phyloP scores from a whole-genome alignment of 2,797 vertebrate species.

The Tamandua tetradactyla region DNA sequence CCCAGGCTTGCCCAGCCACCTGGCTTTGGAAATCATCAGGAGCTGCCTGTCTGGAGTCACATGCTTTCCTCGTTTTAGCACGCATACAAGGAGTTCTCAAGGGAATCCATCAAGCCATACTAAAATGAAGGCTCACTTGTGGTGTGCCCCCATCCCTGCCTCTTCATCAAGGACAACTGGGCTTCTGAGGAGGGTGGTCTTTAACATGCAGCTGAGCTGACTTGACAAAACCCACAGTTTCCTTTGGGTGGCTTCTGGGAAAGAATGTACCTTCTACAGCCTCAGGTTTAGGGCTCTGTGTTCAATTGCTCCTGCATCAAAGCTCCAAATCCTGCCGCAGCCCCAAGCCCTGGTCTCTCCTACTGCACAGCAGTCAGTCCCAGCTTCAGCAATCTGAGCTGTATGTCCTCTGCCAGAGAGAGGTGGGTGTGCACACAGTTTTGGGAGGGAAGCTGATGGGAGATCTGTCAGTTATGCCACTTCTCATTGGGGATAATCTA shows the following conservation, averaged over 20 bases:
- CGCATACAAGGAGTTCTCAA: background rate
- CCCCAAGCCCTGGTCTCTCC: background rate
- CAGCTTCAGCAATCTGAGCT: background rate
- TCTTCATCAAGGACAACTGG: constrained; percentile 42
- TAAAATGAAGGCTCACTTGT: background rate
- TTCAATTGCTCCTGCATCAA: background rate
- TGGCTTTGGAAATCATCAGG: background rate
- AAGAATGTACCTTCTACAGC: background rate
- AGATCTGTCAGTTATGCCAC: constrained; percentile 66
- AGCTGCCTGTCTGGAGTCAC: background rate
- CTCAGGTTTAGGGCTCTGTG: background rate
- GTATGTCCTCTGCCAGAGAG: background rate
- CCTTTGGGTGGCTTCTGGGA: background rate
- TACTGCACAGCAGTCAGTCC: background rate
- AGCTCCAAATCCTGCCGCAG: background rate
- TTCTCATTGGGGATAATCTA: constrained; percentile 37
- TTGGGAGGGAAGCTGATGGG: background rate
- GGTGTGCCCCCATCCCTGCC: background rate
- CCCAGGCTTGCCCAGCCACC: constrained; percentile 27
- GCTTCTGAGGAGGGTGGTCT: constrained; percentile 9
- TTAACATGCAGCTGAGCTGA: background rate
- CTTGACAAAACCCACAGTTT: background rate
- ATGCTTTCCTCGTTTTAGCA: constrained; percentile 1
- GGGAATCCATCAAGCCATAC: background rate
- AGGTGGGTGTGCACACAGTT: background rate